Base-by-base conservation (phyloP, 2,888 invertebrate genomes). In the Nasonia oneida region DNA sequence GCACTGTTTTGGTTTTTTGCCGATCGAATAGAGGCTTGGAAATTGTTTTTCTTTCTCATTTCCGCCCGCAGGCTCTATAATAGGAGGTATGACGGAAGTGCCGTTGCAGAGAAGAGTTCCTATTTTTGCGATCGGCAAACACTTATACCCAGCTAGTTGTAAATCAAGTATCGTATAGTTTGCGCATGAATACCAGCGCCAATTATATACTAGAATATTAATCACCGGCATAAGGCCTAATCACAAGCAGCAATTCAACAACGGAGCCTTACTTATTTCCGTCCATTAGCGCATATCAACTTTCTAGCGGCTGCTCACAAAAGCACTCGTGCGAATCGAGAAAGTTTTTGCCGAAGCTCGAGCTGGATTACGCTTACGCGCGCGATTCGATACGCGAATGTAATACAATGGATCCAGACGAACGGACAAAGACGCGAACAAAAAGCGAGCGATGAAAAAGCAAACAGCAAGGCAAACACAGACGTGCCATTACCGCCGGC, bases 251-350 rank as follows among this genome's bases (percentile, higher is more conserved):
- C 37, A 81, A 70, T 78, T 61, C n/a, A 83, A 83, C 61, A 78
- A 78, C 83, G 50, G 14, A 76, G 39, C 70, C 15, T 39, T 73
- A 67, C 64, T n/a, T 29, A 29, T 29, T 78, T 61, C 79, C 79
- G 23, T 47, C 61, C 76, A 71, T 81, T 85, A 81, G 53, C 39
- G 81, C 77, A 83, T 82, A 67, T 76, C 82, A 50, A 76, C 53
- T 76, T 76, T 76, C 83, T 77, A 76, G 53, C 50, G 33, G 57
- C 77, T n/a, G 33, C 67, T 73, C 74, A 74, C 64, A 67, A 78
- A 73, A 61, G 75, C 57, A 78, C 83, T 83, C 83, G 71, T 61
- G 83, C 73, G 67, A 78, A 77, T 84, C 84, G 80, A 37, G 84
- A 81, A 81, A 81, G 84, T 81, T 84, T 79, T 61, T 70, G 77